Base-by-base conservation (phyloP, 2,797 vertebrate genomes). In the Petrocephalus schoutedeni region DNA sequence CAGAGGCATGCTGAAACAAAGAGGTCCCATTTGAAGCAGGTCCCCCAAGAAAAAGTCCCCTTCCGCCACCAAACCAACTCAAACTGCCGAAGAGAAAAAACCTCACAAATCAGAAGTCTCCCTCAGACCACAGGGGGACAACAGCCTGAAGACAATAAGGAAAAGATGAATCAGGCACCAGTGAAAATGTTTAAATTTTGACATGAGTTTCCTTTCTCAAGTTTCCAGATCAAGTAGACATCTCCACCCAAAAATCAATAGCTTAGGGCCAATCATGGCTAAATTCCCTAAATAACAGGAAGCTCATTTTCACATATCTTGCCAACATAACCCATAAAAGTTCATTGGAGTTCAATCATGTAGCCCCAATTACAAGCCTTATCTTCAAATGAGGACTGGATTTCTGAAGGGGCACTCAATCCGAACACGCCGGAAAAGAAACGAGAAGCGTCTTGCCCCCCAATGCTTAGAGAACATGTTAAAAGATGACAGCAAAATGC, bases 91-190 rank as follows among this genome's bases (percentile, higher is more conserved):
- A 83, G 57, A 41, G 61, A 59, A 85, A 84, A 84, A 59, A 77
- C 12, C 53, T 56, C n/a, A 23, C 21, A 41, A 59, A 87, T 91
- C 89, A 74, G 88, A 88, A 74, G 10, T 90, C 71, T 88, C 88
- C 83, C 12, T 21, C 82, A 58, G 85, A 86, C 16, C 19, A 84
- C 57, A 87, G 59, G 0, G 16, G 57, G 9, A 58, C 59, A 64
- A 61, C 7, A 56, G 53, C 21, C 53, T 36, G 14, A 85, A 85
- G 23, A 57, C 82, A 84, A 84, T 28, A 12, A 28, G 51, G 21
- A 56, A 36, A 57, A 14, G 8, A 28, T 6, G 45, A 84, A 51
- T 10, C 10, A 14, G 21, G 9, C 2, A 53, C 51, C 82, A 32
- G 1, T 56, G 82, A 51, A 85, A 32, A 85, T 21, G 10, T 12